Conservation (phyloP, 1,140 invertebrate genomes). For the Cardiocondyla obscurior region DNA sequence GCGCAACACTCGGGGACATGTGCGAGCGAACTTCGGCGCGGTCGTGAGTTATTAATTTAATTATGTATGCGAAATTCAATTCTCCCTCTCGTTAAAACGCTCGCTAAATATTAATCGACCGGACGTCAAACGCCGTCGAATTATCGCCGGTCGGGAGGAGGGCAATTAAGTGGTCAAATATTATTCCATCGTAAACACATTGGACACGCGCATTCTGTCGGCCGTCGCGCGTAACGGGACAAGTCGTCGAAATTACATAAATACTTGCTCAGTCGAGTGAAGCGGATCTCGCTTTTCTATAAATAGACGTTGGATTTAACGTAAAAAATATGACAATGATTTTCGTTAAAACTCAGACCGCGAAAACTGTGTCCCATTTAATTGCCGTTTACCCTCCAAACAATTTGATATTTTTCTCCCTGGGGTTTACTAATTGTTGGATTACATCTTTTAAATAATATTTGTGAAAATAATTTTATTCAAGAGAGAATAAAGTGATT, state of each 20-base stretch:
- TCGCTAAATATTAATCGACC: conserved; percentile 39
- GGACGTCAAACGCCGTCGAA: conserved; percentile 19
- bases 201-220: not conserved
- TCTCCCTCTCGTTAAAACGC: conserved; percentile 33
- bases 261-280: not conserved
- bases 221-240: not conserved
- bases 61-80: conserved; percentile 34
- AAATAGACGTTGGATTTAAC: not conserved
- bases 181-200: conserved; percentile 47
- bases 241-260: conserved; percentile 5
- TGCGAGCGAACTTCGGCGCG: not conserved
- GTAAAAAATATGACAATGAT: not conserved
- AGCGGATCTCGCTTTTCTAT: not conserved
- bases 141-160: not conserved
- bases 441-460: too few species aligned
- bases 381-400: not conserved
- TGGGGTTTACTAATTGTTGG: not conserved
- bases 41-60: conserved; percentile 44
- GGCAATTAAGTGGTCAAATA: conserved; percentile 39
- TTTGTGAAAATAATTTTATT: too few species aligned
- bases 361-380: not conserved
- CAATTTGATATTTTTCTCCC: not conserved
- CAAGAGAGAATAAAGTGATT: not conserved
- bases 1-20: not conserved
- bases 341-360: not conserved